These are phyloP conservation scores for Polia nebulosa DNA, from an alignment of 2,888 invertebrate genomes.

Conservation along the genomic window DNA sequence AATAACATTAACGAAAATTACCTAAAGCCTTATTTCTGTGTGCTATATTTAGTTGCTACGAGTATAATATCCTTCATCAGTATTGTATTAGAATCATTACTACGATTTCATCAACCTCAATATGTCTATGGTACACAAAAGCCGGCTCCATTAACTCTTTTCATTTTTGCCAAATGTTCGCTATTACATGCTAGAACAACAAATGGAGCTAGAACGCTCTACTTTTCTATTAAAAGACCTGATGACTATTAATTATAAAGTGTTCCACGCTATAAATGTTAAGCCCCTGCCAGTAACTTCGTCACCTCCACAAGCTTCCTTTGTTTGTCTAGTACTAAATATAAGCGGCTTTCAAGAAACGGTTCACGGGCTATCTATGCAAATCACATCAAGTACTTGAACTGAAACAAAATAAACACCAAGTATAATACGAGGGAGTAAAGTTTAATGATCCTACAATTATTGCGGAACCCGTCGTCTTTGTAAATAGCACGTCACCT, in stretches of 20 bases:
- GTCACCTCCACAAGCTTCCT: conserved; percentile 53
- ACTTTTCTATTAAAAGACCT: conserved; percentile 14
- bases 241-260: conserved; percentile 18
- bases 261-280: conserved; percentile 36
- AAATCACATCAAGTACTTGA: conserved; percentile 56
- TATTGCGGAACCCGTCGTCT: conserved; percentile 42
- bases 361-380: conserved; percentile 60
- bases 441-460: conserved; percentile 50
- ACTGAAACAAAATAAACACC: conserved; percentile 54
- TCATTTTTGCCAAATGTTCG: conserved; percentile 39
- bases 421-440: conserved; percentile 39
- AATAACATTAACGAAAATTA: conserved; percentile 11
- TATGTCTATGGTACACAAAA: conserved; percentile 39
- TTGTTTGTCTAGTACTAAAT: conserved; percentile 60
- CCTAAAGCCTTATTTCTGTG: background rate
- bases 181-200: conserved; percentile 13
- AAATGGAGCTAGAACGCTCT: conserved; percentile 2
- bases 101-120: conserved; percentile 37
- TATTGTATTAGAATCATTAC: conserved; percentile 29
- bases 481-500: conserved; percentile 72
- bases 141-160: conserved; percentile 38
- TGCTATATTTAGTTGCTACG: conserved; percentile 5
- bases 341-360: conserved; percentile 58
- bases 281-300: conserved; percentile 40
- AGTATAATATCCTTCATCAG: conserved; percentile 10